A percentile compares a stretch with the other conserved stretches of the same genome.
These are phyloP conservation scores for Heliconius hortense DNA, from an alignment of 2,888 invertebrate genomes.

Conservation along the genomic window DNA sequence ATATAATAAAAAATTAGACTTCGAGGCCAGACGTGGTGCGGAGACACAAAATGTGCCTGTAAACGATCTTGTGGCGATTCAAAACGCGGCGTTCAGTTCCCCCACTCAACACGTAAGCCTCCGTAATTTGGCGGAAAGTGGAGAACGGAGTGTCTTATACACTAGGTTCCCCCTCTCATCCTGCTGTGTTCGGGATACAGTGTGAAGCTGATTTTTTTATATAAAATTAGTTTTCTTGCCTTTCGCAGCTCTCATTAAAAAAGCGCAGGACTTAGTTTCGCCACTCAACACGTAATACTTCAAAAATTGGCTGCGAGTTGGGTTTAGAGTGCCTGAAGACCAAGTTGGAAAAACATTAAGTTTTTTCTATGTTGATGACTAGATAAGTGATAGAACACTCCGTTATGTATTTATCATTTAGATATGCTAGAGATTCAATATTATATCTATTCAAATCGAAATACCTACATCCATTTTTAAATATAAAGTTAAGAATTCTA, in stretches of 20 bases:
- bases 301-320: neutral
- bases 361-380: neutral
- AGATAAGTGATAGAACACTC: neutral
- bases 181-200: too few species aligned
- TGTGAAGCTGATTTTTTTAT: too few species aligned
- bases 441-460: neutral
- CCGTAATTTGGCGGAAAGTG: too few species aligned
- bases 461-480: neutral
- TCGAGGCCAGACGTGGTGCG: too few species aligned
- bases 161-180: too few species aligned
- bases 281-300: neutral
- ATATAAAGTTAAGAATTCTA: constrained; percentile 9
- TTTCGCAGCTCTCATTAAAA: neutral
- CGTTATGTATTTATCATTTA: neutral
- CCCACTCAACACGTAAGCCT: too few species aligned
- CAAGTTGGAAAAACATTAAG: neutral
- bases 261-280: neutral
- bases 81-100: too few species aligned
- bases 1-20: too few species aligned
- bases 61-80: too few species aligned
- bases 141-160: too few species aligned
- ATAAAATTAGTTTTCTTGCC: too few species aligned
- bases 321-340: neutral
- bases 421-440: neutral
- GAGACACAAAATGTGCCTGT: too few species aligned